A percentile compares a stretch with the other conserved stretches of the same genome.
phyloP scores from a whole-genome alignment of 2,797 vertebrate species.

The Pangasius krempfi region DNA sequence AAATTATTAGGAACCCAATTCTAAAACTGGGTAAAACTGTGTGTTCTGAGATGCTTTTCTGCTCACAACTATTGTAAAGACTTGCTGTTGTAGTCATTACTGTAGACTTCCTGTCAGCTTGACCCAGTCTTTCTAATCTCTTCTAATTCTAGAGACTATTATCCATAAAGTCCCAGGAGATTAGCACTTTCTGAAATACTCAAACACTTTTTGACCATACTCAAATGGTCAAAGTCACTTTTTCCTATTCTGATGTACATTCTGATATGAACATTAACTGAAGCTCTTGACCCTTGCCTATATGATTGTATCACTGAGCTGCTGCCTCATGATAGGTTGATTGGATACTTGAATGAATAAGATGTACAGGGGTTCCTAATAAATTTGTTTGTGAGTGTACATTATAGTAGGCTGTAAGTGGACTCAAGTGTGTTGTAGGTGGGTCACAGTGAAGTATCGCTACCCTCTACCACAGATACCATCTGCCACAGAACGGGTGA shows the following conservation, averaged over 20 bases:
- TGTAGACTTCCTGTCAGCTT: not conserved
- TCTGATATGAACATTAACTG: not conserved
- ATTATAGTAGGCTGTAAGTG: no score
- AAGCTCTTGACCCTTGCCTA: not conserved
- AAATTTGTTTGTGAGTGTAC: no score
- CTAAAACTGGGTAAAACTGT: no score
- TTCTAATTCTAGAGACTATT: not conserved
- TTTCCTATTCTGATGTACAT: not conserved
- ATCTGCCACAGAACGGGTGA: not conserved
- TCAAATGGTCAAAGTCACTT: not conserved
- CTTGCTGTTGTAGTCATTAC: not conserved
- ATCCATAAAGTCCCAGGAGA: not conserved
- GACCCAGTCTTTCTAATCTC: no score
- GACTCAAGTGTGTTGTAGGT: not conserved
- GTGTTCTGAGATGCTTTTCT: no score
- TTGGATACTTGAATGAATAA: not conserved
- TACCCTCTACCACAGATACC: not conserved
- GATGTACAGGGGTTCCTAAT: no score
- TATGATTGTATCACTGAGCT: not conserved
- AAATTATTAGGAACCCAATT: no score
- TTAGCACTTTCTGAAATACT: not conserved
- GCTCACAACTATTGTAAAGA: no score
- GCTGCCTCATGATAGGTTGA: not conserved
- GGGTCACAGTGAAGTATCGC: not conserved
- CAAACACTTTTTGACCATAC: not conserved